Evolutionary conservation across 1,140 invertebrate species (phyloP), one percentile per base, ranked within the genome.

Genomic region (Nephila pilipes): DNA sequence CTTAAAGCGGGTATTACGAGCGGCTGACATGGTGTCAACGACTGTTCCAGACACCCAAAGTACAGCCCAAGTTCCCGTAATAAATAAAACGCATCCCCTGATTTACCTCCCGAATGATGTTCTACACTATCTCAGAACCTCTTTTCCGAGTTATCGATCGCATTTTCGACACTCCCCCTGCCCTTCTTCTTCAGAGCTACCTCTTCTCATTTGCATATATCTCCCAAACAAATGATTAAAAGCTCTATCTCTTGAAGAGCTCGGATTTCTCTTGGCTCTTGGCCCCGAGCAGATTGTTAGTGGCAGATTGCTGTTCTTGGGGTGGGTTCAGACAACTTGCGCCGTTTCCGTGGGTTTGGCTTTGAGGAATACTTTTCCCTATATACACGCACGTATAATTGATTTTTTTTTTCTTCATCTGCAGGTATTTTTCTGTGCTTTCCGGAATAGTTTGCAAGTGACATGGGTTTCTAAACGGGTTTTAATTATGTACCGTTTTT

Each of bases 201-300:
- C 57, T 85, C n/a, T n/a, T n/a, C 83, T 85, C 83, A 85, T 85
- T 85, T 85, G 55, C 83, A 85, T 85, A 85, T 58, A 58, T n/a
- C 57, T 36, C 38, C 36, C 54, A 57, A 85, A 60, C 57, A 85
- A 60, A 60, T 85, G 83, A 85, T 85, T 85, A 85, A 60, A 55
- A 83, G 80, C 36, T 46, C 46, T 46, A 10, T 10, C 46, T 46
- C 46, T 75, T 75, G 69, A 29, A 46, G n/a, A 46, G 29, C 29
- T 75, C 32, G 69, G 69, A 36, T 75, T 32, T 65, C 63, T 75
- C 69, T 18, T 32, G 25, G 29, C 69, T 32, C 69, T 75, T 75
- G 69, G 29, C 29, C 29, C 29, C 29, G 69, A 75, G 69, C 25
- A 75, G 25, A 75, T 75, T 75, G 69, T 75, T 75, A 75, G 29